Conservation (phyloP, 1,140 invertebrate species). For the Amphibalanus amphitrite region DNA sequence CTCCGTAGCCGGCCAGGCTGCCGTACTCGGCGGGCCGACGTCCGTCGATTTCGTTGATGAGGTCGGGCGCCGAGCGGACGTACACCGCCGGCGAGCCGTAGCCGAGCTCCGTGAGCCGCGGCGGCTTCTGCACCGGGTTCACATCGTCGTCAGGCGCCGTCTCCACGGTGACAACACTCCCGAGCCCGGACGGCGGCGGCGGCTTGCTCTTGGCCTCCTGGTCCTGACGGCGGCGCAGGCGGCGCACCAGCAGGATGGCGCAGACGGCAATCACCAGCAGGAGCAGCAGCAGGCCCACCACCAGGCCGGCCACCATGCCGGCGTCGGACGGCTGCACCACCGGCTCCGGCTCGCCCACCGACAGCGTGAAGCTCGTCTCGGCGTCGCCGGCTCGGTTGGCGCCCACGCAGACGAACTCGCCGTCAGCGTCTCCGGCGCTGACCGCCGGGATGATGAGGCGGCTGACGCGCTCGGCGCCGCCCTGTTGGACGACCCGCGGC, state of each 20-base stretch:
- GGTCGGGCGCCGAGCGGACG: not conserved
- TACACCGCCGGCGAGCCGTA: not conserved
- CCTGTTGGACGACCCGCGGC: slow-evolving; percentile 30
- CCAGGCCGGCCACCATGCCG: slow-evolving; percentile 12
- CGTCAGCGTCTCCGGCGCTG: slow-evolving; percentile 62
- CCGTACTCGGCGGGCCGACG: not conserved
- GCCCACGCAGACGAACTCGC: slow-evolving; percentile 38
- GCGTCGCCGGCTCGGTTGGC: slow-evolving; percentile 62
- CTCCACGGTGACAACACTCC: not conserved
- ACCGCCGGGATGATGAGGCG: slow-evolving; percentile 67
- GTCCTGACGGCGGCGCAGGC: slow-evolving; percentile 22
- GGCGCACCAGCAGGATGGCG: slow-evolving; percentile 23
- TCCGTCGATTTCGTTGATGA: not conserved
- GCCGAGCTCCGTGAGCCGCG: slow-evolving; percentile 39
- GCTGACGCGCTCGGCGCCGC: slow-evolving; percentile 44
- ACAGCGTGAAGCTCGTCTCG: slow-evolving; percentile 54
- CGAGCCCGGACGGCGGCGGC: not conserved
- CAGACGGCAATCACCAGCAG: not conserved
- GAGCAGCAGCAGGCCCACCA: slow-evolving; percentile 8
- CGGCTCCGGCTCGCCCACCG: slow-evolving; percentile 23
- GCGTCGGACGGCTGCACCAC: slow-evolving; percentile 13
- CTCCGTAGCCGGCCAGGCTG: not conserved
- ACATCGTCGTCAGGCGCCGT: not conserved
- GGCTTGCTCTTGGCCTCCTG: not conserved
- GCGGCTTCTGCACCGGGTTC: slow-evolving; percentile 48